phyloP scores from a whole-genome alignment of 2,113 vertebrate species.

The Dinomys branickii region DNA sequence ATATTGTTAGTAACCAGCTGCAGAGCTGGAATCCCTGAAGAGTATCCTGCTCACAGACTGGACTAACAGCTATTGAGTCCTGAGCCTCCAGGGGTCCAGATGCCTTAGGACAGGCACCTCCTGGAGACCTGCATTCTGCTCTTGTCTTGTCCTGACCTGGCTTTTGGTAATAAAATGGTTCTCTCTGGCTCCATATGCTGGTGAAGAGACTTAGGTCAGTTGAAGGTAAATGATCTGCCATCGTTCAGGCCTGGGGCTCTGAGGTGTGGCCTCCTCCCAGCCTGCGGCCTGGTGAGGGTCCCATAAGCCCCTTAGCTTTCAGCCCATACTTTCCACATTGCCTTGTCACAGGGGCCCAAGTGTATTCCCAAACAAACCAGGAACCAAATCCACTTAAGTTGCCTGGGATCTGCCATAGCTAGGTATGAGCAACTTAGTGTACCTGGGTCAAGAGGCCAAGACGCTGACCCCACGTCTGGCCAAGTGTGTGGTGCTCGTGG shows the following conservation, averaged over 20 bases:
- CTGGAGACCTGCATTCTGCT: not conserved
- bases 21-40: not conserved
- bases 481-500: not conserved
- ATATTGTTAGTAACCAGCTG: not conserved
- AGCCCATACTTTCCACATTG: not conserved
- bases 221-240: not conserved
- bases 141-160: not conserved
- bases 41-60: not conserved
- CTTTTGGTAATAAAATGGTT: not conserved
- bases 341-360: not conserved
- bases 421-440: not conserved
- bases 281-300: not conserved
- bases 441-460: not conserved
- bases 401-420: not conserved
- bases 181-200: not conserved
- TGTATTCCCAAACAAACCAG: not conserved
- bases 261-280: not conserved
- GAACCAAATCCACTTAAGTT: not conserved
- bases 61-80: not conserved
- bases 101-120: not conserved
- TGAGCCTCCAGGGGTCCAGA: not conserved
- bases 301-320: not conserved
- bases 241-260: not conserved
- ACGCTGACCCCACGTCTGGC: not conserved
- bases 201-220: not conserved